Conservation (phyloP, 53 echinoderm and acorn worm genomes). For the Paracentrotus lividus region DNA sequence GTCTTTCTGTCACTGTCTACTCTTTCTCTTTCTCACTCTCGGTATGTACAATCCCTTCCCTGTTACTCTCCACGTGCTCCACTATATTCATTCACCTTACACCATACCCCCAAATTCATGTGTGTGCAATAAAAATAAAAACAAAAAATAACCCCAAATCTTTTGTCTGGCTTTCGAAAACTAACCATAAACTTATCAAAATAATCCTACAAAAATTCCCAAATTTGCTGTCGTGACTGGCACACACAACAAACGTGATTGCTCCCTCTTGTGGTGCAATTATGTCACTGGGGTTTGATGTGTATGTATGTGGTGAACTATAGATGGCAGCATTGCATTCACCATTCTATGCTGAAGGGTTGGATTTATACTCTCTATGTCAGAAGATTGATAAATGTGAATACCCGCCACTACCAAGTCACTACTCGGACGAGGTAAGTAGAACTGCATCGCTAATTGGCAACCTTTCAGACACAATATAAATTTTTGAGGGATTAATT, state of each 20-base stretch:
- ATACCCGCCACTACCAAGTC: slow-evolving; percentile 86
- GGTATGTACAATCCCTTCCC: neutral
- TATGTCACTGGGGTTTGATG: neutral
- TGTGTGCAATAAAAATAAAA: slow-evolving; percentile 45
- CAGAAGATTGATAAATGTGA: slow-evolving; percentile 98
- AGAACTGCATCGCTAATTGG: slow-evolving; percentile 2
- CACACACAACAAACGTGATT: slow-evolving; percentile 12
- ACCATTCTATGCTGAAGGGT: slow-evolving; percentile 95
- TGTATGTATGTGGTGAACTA: slow-evolving; percentile 42
- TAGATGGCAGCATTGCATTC: slow-evolving; percentile 97
- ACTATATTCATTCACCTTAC: slow-evolving; percentile 17
- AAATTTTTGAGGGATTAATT: too few relatives aligned
- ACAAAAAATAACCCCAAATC: neutral
- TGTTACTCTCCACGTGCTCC: slow-evolving; percentile 38
- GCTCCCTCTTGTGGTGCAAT: neutral
- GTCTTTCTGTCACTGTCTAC: neutral
- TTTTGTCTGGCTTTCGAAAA: slow-evolving; percentile 26
- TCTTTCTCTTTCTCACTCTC: slow-evolving; percentile 29
- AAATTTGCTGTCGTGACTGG: neutral
- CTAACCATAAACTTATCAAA: neutral
- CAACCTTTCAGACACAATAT: neutral
- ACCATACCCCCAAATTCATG: slow-evolving; percentile 46
- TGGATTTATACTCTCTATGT: slow-evolving; percentile 93
- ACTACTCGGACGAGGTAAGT: slow-evolving; percentile 91
- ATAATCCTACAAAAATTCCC: neutral